A percentile compares a stretch with the other conserved stretches of the same genome.
phyloP scores from a whole-genome alignment of 2,888 invertebrate genomes.

The Hemistola chrysoprasaria region DNA sequence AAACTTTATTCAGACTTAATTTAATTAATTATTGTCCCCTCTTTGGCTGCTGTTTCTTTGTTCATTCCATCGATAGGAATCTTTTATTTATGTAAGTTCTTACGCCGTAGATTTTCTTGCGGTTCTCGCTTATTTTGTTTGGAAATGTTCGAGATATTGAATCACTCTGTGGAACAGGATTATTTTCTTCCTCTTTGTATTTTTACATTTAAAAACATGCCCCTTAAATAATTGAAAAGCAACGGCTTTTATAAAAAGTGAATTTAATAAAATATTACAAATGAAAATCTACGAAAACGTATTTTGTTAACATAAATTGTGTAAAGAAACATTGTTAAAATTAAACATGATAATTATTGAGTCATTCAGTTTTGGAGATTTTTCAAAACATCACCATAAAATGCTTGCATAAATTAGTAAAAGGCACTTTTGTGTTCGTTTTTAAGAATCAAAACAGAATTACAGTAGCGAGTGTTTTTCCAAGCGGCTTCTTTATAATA shows the following conservation, averaged over 20 bases:
- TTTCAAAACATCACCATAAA: too few species aligned
- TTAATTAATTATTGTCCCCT: slow-evolving; percentile 58
- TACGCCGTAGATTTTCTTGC: slow-evolving; percentile 24
- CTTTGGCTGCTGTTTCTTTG: slow-evolving; percentile 36
- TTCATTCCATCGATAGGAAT: slow-evolving; percentile 47
- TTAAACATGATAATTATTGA: too few species aligned
- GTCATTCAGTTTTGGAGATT: too few species aligned
- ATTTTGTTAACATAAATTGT: too few species aligned
- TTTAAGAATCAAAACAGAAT: slow-evolving; percentile 3
- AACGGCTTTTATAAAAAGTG: neutral
- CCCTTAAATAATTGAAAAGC: slow-evolving; percentile 7
- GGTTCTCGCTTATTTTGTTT: slow-evolving; percentile 29
- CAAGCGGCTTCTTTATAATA: slow-evolving; percentile 42
- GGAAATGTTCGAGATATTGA: slow-evolving; percentile 30
- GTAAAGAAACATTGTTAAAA: too few species aligned
- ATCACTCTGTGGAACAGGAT: slow-evolving; percentile 20
- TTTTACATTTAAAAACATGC: slow-evolving; percentile 10
- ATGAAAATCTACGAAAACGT: too few species aligned
- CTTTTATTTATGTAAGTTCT: slow-evolving; percentile 46
- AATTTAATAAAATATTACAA: too few species aligned
- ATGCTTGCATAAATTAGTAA: too few species aligned
- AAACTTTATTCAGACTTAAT: slow-evolving; percentile 60
- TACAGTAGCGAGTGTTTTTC: slow-evolving; percentile 35
- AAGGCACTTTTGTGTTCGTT: too few species aligned
- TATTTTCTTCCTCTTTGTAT: slow-evolving; percentile 22